phyloP scores from a whole-genome alignment of 2,113 vertebrate genomes.

The Labeo catla region DNA sequence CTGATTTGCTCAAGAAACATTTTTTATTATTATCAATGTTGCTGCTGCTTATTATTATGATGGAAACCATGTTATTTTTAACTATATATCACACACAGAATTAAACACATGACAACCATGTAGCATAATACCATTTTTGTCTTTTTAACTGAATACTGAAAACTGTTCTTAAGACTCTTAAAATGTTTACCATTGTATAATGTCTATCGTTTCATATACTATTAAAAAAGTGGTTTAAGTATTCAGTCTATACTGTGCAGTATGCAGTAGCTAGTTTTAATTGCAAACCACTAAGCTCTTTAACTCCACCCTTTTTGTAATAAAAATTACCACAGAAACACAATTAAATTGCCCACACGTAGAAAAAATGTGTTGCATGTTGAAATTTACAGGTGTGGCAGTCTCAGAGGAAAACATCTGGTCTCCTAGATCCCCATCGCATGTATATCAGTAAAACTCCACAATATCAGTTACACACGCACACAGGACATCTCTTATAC shows the following conservation, averaged over 20 bases:
- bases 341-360: not conserved
- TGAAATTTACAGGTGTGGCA: constrained; percentile 5
- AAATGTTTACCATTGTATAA: not conserved
- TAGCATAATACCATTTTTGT: not conserved
- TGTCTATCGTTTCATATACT: not conserved
- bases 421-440: not conserved
- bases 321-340: not conserved
- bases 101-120: too few relatives aligned
- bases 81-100: too few relatives aligned
- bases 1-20: too few relatives aligned
- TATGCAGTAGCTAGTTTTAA: too few relatives aligned
- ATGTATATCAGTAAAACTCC: constrained; percentile 8
- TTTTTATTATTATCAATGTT: too few relatives aligned
- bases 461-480: constrained; percentile 23
- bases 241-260: too few relatives aligned
- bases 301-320: not conserved
- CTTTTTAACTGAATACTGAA: not conserved
- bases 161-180: too few relatives aligned
- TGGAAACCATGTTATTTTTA: too few relatives aligned
- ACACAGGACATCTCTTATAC: not conserved
- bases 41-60: too few relatives aligned
- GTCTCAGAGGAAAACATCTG: constrained; percentile 27
- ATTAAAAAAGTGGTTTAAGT: not conserved
- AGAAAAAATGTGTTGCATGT: not conserved
- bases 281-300: not conserved